phyloP scores from a whole-genome alignment of 1,140 invertebrate species.

The Pentalonia nigronervosa region DNA sequence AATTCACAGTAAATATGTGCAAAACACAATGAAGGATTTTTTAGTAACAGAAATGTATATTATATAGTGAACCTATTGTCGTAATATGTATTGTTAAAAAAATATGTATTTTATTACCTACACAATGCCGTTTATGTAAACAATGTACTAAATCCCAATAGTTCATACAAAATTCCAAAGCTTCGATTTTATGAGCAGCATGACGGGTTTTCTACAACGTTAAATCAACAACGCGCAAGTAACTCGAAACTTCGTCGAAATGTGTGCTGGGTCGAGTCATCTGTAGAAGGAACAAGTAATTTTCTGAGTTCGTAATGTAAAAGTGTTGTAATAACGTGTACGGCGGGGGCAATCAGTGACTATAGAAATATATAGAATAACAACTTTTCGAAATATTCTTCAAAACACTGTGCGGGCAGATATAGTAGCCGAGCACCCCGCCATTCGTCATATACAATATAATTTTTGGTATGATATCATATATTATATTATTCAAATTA shows the following conservation, averaged over 20 bases:
- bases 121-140: background rate
- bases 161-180: background rate
- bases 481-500: background rate
- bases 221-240: background rate
- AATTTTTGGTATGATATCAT: background rate
- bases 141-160: background rate
- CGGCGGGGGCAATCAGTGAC: background rate
- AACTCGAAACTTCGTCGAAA: background rate
- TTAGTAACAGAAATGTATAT: background rate
- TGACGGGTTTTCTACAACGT: background rate
- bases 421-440: background rate
- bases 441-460: background rate
- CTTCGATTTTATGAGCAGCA: background rate
- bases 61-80: background rate
- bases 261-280: background rate
- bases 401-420: background rate
- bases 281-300: background rate
- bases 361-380: background rate
- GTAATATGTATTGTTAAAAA: background rate
- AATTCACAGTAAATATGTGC: background rate
- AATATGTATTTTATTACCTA: background rate
- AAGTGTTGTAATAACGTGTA: background rate
- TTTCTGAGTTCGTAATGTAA: background rate
- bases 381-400: background rate
- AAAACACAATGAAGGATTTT: background rate